phyloP scores from a whole-genome alignment of 1,140 invertebrate genomes.

The Steinernema khuongi region DNA sequence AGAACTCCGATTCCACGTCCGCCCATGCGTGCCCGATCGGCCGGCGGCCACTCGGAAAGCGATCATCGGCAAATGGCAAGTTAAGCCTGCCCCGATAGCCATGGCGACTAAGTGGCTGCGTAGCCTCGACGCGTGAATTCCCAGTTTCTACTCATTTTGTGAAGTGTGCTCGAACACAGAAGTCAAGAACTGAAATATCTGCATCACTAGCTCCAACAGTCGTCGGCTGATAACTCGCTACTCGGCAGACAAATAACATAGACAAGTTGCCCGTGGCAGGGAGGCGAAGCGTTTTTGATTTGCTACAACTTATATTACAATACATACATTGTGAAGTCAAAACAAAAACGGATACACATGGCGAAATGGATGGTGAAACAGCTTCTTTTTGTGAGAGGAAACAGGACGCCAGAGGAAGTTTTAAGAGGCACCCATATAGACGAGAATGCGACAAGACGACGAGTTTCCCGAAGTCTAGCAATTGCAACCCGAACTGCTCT shows the following conservation, averaged over 20 bases:
- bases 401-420: neutral
- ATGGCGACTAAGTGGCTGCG: no score
- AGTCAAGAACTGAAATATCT: no score
- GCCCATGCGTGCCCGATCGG: neutral
- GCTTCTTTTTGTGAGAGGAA: neutral
- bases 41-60: neutral
- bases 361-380: neutral
- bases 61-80: no score
- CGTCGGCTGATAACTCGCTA: no score
- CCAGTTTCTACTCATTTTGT: no score
- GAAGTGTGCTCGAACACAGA: no score
- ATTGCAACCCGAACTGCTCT: constrained; percentile 28
- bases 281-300: neutral
- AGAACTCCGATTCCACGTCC: no score
- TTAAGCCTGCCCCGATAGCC: no score
- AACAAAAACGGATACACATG: neutral
- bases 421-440: constrained; percentile 9
- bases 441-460: neutral
- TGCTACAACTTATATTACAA: constrained; percentile 15
- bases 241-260: no score
- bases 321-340: neutral
- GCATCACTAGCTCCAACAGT: no score
- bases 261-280: no score
- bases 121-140: no score
- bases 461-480: constrained; percentile 24